phyloP scores from a whole-genome alignment of 2,113 vertebrate genomes.

The Lichenostomus cassidix region DNA sequence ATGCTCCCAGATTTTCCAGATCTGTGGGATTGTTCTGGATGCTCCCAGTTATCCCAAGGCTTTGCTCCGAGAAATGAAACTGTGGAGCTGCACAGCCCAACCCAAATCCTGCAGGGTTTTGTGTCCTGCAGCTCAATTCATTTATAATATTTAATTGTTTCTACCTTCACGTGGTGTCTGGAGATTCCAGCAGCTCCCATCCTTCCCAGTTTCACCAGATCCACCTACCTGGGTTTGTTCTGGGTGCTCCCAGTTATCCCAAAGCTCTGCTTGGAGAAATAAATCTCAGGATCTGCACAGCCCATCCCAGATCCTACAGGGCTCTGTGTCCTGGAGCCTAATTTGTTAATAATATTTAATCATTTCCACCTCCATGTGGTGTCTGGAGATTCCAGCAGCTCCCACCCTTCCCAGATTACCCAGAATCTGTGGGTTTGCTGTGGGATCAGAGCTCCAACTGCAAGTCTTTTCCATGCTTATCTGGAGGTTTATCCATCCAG shows the following conservation, averaged over 20 bases:
- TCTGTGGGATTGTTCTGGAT: background rate
- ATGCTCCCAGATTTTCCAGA: no score
- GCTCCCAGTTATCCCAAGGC: background rate
- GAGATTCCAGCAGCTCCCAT: background rate
- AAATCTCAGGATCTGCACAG: background rate
- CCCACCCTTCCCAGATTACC: background rate
- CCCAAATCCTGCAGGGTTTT: background rate
- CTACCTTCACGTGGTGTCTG: background rate
- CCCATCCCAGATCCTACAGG: background rate
- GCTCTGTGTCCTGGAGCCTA: background rate
- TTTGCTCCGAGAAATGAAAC: background rate
- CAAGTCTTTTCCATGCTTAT: background rate
- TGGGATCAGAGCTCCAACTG: background rate
- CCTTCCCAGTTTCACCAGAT: no score
- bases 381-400: background rate
- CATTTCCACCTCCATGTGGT: background rate
- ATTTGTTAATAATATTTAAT: background rate
- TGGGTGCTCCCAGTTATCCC: no score
- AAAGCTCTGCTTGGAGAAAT: background rate
- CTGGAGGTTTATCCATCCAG: background rate
- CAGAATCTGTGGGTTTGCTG: background rate
- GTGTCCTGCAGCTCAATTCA: background rate
- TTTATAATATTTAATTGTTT: background rate
- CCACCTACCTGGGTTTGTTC: background rate
- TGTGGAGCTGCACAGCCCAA: background rate